These are phyloP conservation scores for Ashinkailepas kermadecensis DNA, from an alignment of 2,888 invertebrate species.

Conservation along the genomic window DNA sequence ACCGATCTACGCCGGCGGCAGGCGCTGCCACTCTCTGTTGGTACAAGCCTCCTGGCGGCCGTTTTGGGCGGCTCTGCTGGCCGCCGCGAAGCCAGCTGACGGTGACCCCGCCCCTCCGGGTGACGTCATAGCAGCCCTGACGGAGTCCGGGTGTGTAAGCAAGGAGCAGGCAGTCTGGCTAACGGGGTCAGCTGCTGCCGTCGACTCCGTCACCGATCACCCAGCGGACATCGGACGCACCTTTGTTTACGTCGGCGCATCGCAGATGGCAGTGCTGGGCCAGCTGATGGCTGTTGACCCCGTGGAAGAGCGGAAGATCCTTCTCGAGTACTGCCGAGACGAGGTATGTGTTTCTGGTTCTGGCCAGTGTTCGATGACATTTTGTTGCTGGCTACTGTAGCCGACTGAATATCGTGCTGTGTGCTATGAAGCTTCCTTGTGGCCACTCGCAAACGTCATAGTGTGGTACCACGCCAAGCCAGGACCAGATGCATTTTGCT, in stretches of 20 bases:
- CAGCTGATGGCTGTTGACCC: conserved; percentile 69
- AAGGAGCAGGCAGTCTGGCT: not conserved
- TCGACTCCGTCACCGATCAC: not conserved
- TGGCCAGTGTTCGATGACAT: too few species aligned
- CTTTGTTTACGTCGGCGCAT: conserved; percentile 32
- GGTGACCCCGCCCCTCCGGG: not conserved
- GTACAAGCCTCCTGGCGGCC: not conserved
- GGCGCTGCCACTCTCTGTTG: not conserved
- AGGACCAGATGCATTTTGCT: too few species aligned
- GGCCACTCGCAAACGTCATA: too few species aligned
- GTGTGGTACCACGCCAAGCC: too few species aligned
- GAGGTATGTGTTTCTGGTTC: conserved; percentile 48
- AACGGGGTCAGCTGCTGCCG: not conserved
- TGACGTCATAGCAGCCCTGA: not conserved
- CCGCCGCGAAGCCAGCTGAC: not conserved
- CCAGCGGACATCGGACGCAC: conserved; percentile 29
- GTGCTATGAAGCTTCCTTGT: too few species aligned
- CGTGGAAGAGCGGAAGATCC: conserved; percentile 64
- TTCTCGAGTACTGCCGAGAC: conserved; percentile 59
- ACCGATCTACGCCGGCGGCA: not conserved
- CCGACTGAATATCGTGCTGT: too few species aligned
- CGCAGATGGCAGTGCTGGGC: conserved; percentile 35
- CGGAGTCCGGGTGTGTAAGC: not conserved
- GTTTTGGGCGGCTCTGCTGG: not conserved
- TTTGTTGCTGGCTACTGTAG: too few species aligned